A percentile compares a stretch with the other conserved stretches of the same genome.
These are phyloP conservation scores for Sterrhoptilus dennistouni DNA, from an alignment of 2,113 vertebrate species.

Conservation along the genomic window DNA sequence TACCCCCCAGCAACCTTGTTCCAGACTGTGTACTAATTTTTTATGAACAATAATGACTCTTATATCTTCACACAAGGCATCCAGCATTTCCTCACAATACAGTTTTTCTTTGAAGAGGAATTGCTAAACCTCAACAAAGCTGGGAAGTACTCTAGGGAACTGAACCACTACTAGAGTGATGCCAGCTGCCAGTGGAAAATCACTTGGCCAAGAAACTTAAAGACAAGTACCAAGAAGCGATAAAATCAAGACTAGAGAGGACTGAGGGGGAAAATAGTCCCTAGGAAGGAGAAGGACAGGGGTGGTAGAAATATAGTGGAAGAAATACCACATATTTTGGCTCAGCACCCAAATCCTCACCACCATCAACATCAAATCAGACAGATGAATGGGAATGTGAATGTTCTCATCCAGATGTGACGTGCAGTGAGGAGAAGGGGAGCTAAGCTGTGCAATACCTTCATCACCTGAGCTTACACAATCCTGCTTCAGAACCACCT, in stretches of 20 bases:
- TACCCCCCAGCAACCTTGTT: background rate
- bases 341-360: background rate
- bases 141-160: background rate
- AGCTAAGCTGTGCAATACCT: background rate
- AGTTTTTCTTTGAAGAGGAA: background rate
- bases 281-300: background rate
- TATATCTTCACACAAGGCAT: background rate
- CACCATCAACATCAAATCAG: background rate
- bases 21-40: slow-evolving; percentile 16
- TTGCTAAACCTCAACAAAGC: slow-evolving; percentile 11
- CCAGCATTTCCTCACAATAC: background rate
- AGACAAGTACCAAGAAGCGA: background rate
- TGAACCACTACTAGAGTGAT: background rate
- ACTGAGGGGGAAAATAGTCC: background rate
- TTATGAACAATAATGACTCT: background rate
- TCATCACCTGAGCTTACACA: background rate
- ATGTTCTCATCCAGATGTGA: background rate
- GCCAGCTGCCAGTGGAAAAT: background rate
- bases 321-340: background rate
- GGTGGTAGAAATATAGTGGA: background rate
- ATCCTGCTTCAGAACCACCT: background rate
- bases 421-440: background rate
- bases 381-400: background rate
- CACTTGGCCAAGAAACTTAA: background rate
- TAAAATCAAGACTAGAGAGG: background rate